phyloP scores from a whole-genome alignment of 2,113 vertebrate genomes.

The Phoxinus phoxinus region DNA sequence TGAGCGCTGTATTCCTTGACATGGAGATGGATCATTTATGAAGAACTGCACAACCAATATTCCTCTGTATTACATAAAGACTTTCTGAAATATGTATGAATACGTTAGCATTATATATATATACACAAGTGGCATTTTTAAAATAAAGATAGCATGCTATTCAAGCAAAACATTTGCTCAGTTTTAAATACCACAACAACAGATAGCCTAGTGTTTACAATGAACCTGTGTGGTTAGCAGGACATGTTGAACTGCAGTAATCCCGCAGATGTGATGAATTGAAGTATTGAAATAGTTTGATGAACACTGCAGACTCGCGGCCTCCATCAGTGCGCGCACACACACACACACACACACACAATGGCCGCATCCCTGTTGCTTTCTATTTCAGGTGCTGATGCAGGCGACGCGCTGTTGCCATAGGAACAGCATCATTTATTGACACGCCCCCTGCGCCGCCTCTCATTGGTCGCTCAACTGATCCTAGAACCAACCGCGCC shows the following conservation, averaged over 20 bases:
- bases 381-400: constrained; percentile 55
- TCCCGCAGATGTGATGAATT: too few species aligned
- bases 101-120: background rate
- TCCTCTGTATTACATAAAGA: background rate
- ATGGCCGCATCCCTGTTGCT: constrained; percentile 10
- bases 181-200: background rate
- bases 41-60: background rate
- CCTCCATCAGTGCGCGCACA: background rate
- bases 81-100: background rate
- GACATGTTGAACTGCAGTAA: background rate
- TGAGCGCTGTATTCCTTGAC: background rate
- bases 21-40: constrained; percentile 8
- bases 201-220: background rate
- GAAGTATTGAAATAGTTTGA: background rate
- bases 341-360: background rate
- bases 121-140: too few species aligned
- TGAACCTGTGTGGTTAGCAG: too few species aligned
- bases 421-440: constrained; percentile 73
- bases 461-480: constrained; percentile 66
- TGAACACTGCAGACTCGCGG: background rate
- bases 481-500: constrained; percentile 59
- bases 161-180: background rate
- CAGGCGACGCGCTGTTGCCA: constrained; percentile 60
- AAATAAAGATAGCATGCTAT: background rate
- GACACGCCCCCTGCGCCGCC: constrained; percentile 62